These are phyloP conservation scores for Anoplopoma fimbria DNA, from an alignment of 2,113 vertebrate genomes.

Conservation along the genomic window DNA sequence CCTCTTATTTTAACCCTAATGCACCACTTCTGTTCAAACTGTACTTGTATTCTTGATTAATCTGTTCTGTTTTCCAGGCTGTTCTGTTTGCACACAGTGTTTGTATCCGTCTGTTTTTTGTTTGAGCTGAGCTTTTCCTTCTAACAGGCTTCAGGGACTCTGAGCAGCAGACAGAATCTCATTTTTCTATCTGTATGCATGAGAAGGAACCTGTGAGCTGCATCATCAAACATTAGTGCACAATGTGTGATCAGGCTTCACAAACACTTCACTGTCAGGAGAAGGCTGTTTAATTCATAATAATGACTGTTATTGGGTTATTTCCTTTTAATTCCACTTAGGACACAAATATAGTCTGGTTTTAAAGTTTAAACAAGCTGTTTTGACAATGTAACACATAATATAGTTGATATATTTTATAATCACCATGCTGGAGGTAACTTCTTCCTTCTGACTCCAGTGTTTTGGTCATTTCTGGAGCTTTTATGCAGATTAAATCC, in stretches of 20 bases:
- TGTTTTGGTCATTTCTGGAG: neutral
- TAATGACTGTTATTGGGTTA: neutral
- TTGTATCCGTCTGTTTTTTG: neutral
- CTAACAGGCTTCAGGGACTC: neutral
- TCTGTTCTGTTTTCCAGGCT: neutral
- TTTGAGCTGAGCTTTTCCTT: neutral
- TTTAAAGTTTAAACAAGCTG: neutral
- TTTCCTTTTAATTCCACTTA: neutral
- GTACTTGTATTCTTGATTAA: slow-evolving; percentile 6
- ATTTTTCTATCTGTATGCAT: neutral
- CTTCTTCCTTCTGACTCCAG: neutral
- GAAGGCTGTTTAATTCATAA: neutral
- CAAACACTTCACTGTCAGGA: neutral
- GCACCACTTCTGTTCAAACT: neutral
- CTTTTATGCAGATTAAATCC: too few species aligned
- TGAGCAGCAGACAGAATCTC: neutral
- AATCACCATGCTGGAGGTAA: neutral
- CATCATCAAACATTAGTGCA: neutral
- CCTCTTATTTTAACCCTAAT: neutral
- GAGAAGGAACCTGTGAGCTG: neutral
- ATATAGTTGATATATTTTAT: neutral
- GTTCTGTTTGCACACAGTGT: neutral
- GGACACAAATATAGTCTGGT: too few species aligned
- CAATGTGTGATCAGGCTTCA: neutral
- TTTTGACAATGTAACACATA: neutral